Evolutionary conservation across 2,888 invertebrate species (phyloP).

Genomic region (Xanthia icteritia): DNA sequence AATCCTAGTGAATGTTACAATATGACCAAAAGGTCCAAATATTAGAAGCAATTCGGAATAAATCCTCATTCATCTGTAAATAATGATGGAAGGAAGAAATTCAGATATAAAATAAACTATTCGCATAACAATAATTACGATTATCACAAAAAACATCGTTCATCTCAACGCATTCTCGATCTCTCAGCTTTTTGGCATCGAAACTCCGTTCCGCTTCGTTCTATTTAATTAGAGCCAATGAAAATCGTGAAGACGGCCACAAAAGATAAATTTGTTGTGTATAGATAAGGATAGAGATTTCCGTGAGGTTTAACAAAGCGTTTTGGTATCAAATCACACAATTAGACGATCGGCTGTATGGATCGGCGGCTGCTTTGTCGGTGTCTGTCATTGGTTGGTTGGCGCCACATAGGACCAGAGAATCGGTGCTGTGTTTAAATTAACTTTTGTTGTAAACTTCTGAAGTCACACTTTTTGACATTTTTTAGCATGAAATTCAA

Average conservation of each 20-base stretch:
- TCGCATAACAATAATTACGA: conserved; percentile 44
- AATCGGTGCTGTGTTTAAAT: conserved; percentile 22
- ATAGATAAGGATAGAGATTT: conserved; percentile 87
- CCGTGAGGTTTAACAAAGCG: conserved; percentile 86
- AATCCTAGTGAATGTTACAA: neutral
- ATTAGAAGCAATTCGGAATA: neutral
- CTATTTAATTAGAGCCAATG: conserved; percentile 77
- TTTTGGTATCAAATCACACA: conserved; percentile 90
- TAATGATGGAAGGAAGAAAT: conserved; percentile 5
- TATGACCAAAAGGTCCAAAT: neutral
- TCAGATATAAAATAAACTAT: conserved; percentile 25
- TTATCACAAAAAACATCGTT: conserved; percentile 32
- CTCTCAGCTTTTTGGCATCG: conserved; percentile 59
- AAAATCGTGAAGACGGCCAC: conserved; percentile 75
- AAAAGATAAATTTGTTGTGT: conserved; percentile 86
- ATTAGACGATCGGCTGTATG: conserved; percentile 88
- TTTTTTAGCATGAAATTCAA: conserved; percentile 10
- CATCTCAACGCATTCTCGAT: conserved; percentile 47
- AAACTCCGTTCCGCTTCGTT: conserved; percentile 62
- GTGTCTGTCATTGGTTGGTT: conserved; percentile 82
- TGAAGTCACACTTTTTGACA: neutral
- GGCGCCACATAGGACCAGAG: conserved; percentile 72
- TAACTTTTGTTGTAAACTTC: neutral
- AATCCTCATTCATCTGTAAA: neutral
- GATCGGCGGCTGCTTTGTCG: conserved; percentile 86